Evolutionary conservation across 2,113 vertebrate genomes (phyloP).

Genomic region (Mobula hypostoma): DNA sequence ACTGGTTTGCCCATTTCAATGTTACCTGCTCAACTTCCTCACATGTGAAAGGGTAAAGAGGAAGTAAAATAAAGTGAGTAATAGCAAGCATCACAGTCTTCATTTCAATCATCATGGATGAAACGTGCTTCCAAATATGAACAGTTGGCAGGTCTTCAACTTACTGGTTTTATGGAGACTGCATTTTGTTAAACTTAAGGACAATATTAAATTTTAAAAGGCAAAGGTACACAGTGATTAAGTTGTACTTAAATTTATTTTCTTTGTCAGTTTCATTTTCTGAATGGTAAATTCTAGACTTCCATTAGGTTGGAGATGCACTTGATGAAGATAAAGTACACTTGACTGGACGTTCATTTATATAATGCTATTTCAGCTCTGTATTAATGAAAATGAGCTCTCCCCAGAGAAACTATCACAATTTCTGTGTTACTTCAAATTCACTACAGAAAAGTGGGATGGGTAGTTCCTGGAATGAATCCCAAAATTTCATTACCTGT

Average conservation of each 20-base stretch:
- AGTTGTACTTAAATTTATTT: neutral
- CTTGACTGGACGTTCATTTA: too few relatives aligned
- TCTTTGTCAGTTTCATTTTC: neutral
- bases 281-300: neutral
- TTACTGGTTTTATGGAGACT: neutral
- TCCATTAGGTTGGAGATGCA: neutral
- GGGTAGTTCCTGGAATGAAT: too few relatives aligned
- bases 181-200: neutral
- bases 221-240: neutral
- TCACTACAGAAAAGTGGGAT: too few relatives aligned
- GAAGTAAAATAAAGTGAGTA: neutral
- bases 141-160: neutral
- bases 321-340: neutral
- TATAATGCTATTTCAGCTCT: too few relatives aligned
- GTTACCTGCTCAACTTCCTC: too few relatives aligned
- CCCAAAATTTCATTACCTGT: too few relatives aligned
- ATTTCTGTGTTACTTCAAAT: too few relatives aligned
- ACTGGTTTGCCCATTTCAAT: too few relatives aligned
- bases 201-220: neutral
- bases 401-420: too few relatives aligned
- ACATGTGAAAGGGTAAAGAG: neutral
- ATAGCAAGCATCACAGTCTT: neutral
- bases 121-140: neutral
- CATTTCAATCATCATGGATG: neutral
- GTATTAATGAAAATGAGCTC: too few relatives aligned